Percentiles rank a stretch among this genome's conserved stretches.
Evolutionary conservation across 2,888 invertebrate species (phyloP).

Genomic region (Drosophila maculinotata): DNA sequence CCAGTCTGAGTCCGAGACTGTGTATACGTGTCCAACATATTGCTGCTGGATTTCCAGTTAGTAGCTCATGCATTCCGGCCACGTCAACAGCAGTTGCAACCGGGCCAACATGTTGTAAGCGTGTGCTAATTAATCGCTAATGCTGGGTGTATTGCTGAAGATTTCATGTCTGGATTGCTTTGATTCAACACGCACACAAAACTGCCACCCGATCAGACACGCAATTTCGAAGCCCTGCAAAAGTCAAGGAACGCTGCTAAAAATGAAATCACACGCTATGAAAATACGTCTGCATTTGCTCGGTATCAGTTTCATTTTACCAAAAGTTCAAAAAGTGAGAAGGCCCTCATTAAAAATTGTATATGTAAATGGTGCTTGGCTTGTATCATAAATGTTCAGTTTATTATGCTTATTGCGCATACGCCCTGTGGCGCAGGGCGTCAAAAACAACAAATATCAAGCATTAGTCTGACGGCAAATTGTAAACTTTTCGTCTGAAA

Average conservation of each 20-base stretch:
- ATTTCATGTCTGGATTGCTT: slow-evolving; percentile 66
- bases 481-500: slow-evolving; percentile 20
- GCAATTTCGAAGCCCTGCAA: slow-evolving; percentile 69
- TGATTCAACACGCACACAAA: slow-evolving; percentile 31
- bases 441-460: slow-evolving; percentile 4
- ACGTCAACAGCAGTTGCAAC: slow-evolving; percentile 21
- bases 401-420: slow-evolving; percentile 41
- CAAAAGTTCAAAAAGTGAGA: background rate
- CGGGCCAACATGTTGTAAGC: slow-evolving; percentile 35
- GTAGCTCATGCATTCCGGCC: slow-evolving; percentile 25
- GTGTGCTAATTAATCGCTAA: slow-evolving; percentile 70
- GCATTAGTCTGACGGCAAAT: slow-evolving; percentile 45
- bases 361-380: slow-evolving; percentile 23
- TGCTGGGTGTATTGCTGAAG: slow-evolving; percentile 61
- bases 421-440: slow-evolving; percentile 31
- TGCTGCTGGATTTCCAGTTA: slow-evolving; percentile 15
- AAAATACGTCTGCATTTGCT: slow-evolving; percentile 27
- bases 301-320: slow-evolving; percentile 16
- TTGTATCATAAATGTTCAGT: slow-evolving; percentile 32
- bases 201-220: slow-evolving; percentile 54
- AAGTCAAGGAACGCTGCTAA: slow-evolving; percentile 34
- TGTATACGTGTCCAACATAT: slow-evolving; percentile 1
- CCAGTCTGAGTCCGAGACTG: slow-evolving; percentile 21
- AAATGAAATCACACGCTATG: slow-evolving; percentile 1
- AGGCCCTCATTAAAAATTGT: slow-evolving; percentile 10